Evolutionary conservation across 2,888 invertebrate genomes (phyloP).

Genomic region (Leptopilina syphax): DNA sequence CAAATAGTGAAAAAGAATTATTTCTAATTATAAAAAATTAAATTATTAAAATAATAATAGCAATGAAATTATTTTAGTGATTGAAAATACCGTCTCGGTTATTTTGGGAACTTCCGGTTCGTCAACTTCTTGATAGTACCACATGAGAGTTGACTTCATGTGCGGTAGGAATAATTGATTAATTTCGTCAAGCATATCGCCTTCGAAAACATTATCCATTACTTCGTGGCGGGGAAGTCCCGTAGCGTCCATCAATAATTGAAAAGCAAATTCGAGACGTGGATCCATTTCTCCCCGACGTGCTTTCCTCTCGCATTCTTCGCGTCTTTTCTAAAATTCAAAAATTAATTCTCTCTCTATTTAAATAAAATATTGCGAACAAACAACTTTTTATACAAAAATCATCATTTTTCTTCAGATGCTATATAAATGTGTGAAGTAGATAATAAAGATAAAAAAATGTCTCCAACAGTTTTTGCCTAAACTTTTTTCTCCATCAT

Average conservation of each 20-base stretch:
- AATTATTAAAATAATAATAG: too few species aligned
- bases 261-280: conserved; percentile 92
- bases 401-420: too few species aligned
- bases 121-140: conserved; percentile 93
- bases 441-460: too few species aligned
- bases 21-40: too few species aligned
- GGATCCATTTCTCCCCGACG: conserved; percentile 95
- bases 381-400: too few species aligned
- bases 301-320: conserved; percentile 95
- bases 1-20: too few species aligned
- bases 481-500: too few species aligned
- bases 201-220: conserved; percentile 94
- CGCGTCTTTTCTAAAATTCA: conserved; percentile 82
- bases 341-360: conserved; percentile 1
- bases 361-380: too few species aligned
- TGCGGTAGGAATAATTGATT: conserved; percentile 91
- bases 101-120: conserved; percentile 80
- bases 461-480: too few species aligned
- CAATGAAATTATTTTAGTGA: too few species aligned
- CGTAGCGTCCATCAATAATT: conserved; percentile 90
- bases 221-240: conserved; percentile 89
- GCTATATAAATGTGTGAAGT: too few species aligned
- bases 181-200: conserved; percentile 93
- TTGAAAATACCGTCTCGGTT: conserved; percentile 69
- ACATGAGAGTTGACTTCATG: conserved; percentile 89